Evolutionary conservation across 2,797 vertebrate genomes (phyloP).

Genomic region (Micrastur ruficollis): DNA sequence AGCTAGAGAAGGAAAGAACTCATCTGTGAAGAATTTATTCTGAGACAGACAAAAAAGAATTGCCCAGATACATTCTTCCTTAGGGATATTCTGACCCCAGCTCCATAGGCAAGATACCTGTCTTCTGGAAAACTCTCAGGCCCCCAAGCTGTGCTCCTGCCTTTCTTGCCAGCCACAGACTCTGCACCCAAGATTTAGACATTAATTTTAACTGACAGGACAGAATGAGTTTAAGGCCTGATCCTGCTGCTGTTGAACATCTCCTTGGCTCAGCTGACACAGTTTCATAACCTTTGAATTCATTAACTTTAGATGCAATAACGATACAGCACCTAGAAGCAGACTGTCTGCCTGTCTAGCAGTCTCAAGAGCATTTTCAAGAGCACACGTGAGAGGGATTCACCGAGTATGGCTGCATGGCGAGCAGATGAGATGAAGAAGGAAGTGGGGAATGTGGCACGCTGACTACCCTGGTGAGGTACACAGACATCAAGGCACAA

Average conservation of each 20-base stretch:
- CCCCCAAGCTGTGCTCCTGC: not conserved
- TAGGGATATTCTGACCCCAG: not conserved
- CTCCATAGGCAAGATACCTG: not conserved
- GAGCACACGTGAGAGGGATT: not conserved
- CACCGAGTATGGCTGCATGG: rapidly evolving
- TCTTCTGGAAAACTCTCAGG: not conserved
- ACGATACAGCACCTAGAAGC: not conserved
- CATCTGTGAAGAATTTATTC: not conserved
- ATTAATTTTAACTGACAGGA: not conserved
- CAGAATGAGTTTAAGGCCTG: not conserved
- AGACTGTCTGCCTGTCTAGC: not conserved
- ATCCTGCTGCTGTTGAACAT: not conserved
- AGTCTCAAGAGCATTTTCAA: not conserved
- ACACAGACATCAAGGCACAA: not conserved
- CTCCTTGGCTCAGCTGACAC: not conserved
- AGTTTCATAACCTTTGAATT: not conserved
- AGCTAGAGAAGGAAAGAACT: constrained; percentile 9
- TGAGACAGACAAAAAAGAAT: not conserved
- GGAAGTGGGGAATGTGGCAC: not conserved
- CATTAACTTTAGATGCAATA: not conserved
- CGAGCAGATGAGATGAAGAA: not conserved
- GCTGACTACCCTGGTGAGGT: not conserved
- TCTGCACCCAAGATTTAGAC: rapidly evolving
- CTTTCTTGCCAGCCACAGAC: not conserved
- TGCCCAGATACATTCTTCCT: not conserved